Base-by-base conservation (phyloP, 2,113 vertebrate genomes). In the Macaca nemestrina region DNA sequence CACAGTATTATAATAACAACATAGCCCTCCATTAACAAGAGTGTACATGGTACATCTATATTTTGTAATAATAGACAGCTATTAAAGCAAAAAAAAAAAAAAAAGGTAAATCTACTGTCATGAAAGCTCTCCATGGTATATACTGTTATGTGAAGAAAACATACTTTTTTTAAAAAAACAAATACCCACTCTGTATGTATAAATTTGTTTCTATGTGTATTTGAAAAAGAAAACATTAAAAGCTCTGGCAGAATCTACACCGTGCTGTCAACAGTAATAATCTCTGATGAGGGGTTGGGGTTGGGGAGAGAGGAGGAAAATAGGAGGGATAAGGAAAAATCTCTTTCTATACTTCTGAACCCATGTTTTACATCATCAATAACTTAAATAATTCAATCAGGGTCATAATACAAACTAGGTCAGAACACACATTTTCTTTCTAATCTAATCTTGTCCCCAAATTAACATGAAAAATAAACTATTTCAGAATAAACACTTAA, bases 391-490 rank as follows among this genome's bases (percentile, higher is more conserved):
- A 68, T 23, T 84, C 61, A 94, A 83, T 40, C 43, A 88, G 72
- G 12, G 88, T 82, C 68, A 93, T 25, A 87, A 64, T 18, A n/a
- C 16, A 92, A 40, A 57, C 32, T 59, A 84, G 27, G 27, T 61
- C 32, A 83, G 43, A 93, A 82, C 20, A 95, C 16, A 12, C 32
- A 70, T 40, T 22, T 90, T 95, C 79, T 75, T 89, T 93, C 43
- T 55, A 90, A 11, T 90, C 43, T 92, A 90, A 16, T 22, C 52
- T 85, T 22, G 14, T 89, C 32, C 32, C 68, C 38, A 88, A 91
- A 95, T 57, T 88, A 80, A 91, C 5, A 68, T 9, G 64, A 93
- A 97, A 95, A 90, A 92, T 30, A 90, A 86, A 68, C 59, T 87
- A 90, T 88, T 90, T 88, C 20, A 91, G 22, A 95, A 93, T 57